A percentile compares a stretch with the other conserved stretches of the same genome.
phyloP scores from a whole-genome alignment of 2,113 vertebrate species.

The Cyphomyrus plagiostoma region DNA sequence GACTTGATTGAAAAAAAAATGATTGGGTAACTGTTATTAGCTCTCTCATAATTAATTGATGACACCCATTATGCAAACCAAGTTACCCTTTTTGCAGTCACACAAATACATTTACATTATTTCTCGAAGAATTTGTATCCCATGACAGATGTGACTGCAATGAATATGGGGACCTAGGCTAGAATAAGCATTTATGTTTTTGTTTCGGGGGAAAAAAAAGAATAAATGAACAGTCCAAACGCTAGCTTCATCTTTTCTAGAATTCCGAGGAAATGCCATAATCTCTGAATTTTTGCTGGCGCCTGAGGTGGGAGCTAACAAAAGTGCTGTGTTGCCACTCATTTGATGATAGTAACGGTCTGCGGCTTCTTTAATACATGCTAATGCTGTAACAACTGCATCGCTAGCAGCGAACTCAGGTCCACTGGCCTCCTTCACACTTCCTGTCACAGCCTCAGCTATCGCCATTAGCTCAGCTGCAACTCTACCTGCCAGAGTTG shows the following conservation, averaged over 20 bases:
- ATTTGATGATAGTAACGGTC: not conserved
- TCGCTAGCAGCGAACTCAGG: not conserved
- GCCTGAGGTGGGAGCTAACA: too few species aligned
- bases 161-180: not conserved
- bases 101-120: not conserved
- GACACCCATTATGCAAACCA: not conserved
- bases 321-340: not conserved
- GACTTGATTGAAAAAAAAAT: not conserved
- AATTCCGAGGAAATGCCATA: not conserved
- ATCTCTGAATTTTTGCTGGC: not conserved
- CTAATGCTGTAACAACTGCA: not conserved
- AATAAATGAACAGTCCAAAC: not conserved
- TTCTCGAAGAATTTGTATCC: not conserved
- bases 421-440: not conserved
- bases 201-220: not conserved
- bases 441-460: not conserved
- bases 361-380: not conserved
- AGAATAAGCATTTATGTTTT: not conserved
- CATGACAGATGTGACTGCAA: not conserved
- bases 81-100: not conserved
- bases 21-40: not conserved
- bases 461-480: not conserved
- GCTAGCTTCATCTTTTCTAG: not conserved
- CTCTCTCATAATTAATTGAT: not conserved
- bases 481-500: constrained; percentile 27